Evolutionary conservation across 1,140 invertebrate species (phyloP), one percentile per base, ranked within the genome.

Genomic region (Lutraria rhynchaena): DNA sequence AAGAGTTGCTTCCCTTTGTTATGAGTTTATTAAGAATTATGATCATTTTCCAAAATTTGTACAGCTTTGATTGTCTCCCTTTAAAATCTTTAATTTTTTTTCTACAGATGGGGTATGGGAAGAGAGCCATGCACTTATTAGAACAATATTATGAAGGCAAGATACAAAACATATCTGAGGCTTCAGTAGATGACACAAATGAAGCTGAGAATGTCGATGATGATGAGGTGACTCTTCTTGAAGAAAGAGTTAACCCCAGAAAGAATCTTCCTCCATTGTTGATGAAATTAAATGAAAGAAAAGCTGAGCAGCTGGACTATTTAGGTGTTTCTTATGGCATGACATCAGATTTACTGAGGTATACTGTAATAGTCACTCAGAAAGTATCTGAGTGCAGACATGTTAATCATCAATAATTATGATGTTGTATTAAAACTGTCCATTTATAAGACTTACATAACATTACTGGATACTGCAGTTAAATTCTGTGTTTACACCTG

Each of bases 91-190:
- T n/a, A n/a, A n/a, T n/a, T 44, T 9, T 69, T 33, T 35, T 46
- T 49, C 37, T 46, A 1, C 33, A 97, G 95, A 99, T 99, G 97
- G 98, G 98, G 13, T 99, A 99, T 92, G 98, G 98, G 9, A 95
- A 94, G 55, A 93, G 96, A 81, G 98, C 98, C 5, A 89, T 99
- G 3, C 92, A 95, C 84, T 91, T 99, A 35, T 92, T 99, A 4
- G 95, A 96, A 69, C 93, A 97, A 60, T 99, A 99, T 92, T 99
- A 98, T 89, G 94, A 95, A 81, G 94, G 95, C n/a, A 95, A 96
- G 89, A 95, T 97, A 24, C 93, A 95, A 0, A 95, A 94, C 87
- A 88, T 97, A 19, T 93, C 94, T 58, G 96, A 96, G 87, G 69
- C 63, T 1, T 60, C 35, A 13, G 67, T 81, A 15, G 81, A 85